phyloP scores from a whole-genome alignment of 1,140 invertebrate species.

The Wiebesia pumilae region DNA sequence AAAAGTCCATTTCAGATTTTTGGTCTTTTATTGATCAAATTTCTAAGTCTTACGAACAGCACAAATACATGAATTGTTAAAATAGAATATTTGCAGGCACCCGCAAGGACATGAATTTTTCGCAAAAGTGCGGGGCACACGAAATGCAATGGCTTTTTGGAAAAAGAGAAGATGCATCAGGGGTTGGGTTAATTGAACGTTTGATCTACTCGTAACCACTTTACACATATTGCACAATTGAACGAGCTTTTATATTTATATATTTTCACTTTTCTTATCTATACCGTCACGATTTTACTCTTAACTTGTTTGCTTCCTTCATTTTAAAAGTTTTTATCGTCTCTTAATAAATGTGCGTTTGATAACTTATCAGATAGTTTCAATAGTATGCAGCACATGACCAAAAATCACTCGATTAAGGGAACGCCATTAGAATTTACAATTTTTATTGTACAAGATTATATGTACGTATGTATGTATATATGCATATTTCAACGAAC shows the following conservation, averaged over 20 bases:
- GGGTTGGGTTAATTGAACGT: constrained; percentile 11
- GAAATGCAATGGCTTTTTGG: constrained; percentile 36
- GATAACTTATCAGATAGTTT: constrained; percentile 41
- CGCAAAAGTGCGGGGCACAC: neutral
- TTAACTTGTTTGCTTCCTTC: neutral
- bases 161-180: constrained; percentile 22
- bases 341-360: constrained; percentile 47
- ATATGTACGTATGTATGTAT: constrained; percentile 22
- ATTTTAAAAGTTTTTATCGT: neutral
- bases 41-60: constrained; percentile 51
- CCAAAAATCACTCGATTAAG: constrained; percentile 52
- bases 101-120: constrained; percentile 38
- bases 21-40: constrained; percentile 53
- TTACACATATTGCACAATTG: constrained; percentile 51
- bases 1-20: constrained; percentile 22
- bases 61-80: constrained; percentile 53
- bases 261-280: constrained; percentile 39
- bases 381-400: constrained; percentile 41
- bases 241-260: constrained; percentile 43
- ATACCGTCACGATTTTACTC: constrained; percentile 10
- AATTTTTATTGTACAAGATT: constrained; percentile 40
- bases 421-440: constrained; percentile 34
- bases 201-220: constrained; percentile 46
- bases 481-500: constrained; percentile 27
- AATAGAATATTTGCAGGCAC: constrained; percentile 50